Conservation (phyloP, 2,888 invertebrate species). For the Sesia bembeciformis region DNA sequence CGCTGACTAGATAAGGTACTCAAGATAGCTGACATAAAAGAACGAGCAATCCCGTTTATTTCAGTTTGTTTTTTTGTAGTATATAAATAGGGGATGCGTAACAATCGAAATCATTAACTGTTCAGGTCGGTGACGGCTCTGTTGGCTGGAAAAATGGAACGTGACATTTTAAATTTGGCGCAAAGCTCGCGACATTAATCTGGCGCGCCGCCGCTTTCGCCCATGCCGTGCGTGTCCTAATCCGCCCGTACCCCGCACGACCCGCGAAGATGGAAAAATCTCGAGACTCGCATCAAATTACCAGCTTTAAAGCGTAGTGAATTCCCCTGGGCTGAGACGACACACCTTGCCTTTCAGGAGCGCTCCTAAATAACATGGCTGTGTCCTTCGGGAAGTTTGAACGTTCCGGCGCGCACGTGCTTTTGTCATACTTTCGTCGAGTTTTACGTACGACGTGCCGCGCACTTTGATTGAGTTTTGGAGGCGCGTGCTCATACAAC, state of each 20-base stretch:
- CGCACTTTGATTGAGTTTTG: slow-evolving; percentile 61
- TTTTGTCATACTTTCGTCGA: slow-evolving; percentile 67
- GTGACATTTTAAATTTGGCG: slow-evolving; percentile 70
- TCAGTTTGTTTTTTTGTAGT: too few relatives aligned
- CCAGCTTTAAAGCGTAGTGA: slow-evolving; percentile 68
- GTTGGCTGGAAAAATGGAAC: slow-evolving; percentile 65
- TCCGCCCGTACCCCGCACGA: slow-evolving; percentile 61
- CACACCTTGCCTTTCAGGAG: slow-evolving; percentile 69
- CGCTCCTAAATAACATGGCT: slow-evolving; percentile 60
- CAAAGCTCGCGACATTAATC: slow-evolving; percentile 69
- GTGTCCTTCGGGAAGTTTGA: slow-evolving; percentile 67
- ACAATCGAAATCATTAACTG: slow-evolving; percentile 46
- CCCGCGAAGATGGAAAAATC: slow-evolving; percentile 68
- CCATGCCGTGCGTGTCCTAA: slow-evolving; percentile 61
- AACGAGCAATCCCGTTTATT: too few relatives aligned
- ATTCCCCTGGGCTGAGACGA: slow-evolving; percentile 57
- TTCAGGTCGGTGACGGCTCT: slow-evolving; percentile 43
- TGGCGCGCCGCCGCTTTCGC: slow-evolving; percentile 59
- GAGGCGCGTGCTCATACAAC: slow-evolving; percentile 43
- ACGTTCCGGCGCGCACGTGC: slow-evolving; percentile 63
- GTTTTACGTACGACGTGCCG: slow-evolving; percentile 64
- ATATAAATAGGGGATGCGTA: slow-evolving; percentile 16
- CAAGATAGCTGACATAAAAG: too few relatives aligned
- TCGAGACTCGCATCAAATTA: slow-evolving; percentile 71
- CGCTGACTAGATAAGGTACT: too few relatives aligned